A percentile compares a stretch with the other conserved stretches of the same genome.
These are phyloP conservation scores for Stenichneumon culpator DNA, from an alignment of 2,888 invertebrate species.

Conservation along the genomic window DNA sequence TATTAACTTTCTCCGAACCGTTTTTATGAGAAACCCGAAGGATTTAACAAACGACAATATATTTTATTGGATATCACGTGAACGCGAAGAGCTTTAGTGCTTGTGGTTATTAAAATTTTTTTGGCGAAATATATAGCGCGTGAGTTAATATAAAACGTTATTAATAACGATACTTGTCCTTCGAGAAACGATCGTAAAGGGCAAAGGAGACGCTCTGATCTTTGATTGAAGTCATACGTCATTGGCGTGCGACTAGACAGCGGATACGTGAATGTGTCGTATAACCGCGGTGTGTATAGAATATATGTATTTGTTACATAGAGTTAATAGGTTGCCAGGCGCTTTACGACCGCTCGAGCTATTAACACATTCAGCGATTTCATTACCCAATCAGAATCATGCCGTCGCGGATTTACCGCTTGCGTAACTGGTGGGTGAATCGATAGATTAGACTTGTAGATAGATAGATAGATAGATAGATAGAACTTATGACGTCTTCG, in stretches of 20 bases:
- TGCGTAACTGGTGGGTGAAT: constrained; percentile 40
- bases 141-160: neutral
- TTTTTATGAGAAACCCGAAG: neutral
- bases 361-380: constrained; percentile 14
- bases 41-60: neutral
- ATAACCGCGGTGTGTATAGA: neutral
- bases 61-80: neutral
- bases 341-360: neutral
- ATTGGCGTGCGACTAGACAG: neutral
- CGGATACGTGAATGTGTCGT: neutral
- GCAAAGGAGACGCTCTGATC: neutral
- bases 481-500: neutral
- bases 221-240: constrained; percentile 2
- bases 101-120: neutral
- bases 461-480: too few species aligned
- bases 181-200: constrained; percentile 12
- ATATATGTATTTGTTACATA: constrained; percentile 2
- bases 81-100: too few species aligned
- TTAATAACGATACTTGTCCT: neutral
- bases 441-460: too few species aligned
- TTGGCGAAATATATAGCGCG: neutral
- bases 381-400: constrained; percentile 23
- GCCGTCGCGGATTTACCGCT: neutral
- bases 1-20: too few species aligned
- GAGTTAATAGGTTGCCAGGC: neutral